phyloP scores from a whole-genome alignment of 2,113 vertebrate species.

The Anseranas semipalmata region DNA sequence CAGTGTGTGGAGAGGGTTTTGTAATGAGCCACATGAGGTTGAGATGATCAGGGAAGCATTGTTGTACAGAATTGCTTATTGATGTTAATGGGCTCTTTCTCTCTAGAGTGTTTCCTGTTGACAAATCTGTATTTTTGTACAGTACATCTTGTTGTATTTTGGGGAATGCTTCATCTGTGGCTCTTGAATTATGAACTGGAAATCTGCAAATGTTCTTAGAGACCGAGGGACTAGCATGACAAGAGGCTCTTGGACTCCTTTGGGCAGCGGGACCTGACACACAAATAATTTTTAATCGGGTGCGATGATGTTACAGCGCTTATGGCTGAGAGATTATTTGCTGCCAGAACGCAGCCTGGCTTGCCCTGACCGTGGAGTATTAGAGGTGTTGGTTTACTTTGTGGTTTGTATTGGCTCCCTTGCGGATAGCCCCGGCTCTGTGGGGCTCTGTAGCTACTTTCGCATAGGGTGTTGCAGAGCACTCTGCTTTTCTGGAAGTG shows the following conservation, averaged over 20 bases:
- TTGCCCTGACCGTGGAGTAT: neutral
- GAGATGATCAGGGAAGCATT: neutral
- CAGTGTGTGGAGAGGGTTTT: neutral
- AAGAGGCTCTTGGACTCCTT: neutral
- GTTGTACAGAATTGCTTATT: neutral
- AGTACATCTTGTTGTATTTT: neutral
- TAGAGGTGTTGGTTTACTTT: neutral
- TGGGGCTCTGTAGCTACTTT: neutral
- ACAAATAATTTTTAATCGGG: neutral
- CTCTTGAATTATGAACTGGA: conserved; percentile 22
- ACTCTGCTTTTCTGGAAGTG: neutral
- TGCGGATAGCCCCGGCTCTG: neutral
- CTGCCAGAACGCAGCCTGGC: neutral
- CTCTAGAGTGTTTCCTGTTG: neutral
- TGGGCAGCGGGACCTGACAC: neutral
- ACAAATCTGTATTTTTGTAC: neutral
- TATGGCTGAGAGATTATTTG: neutral
- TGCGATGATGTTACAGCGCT: neutral
- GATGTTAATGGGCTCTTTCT: neutral
- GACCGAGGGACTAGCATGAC: neutral
- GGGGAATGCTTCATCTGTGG: neutral
- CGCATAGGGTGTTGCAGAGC: neutral
- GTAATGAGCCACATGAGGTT: neutral
- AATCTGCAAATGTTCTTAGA: neutral
- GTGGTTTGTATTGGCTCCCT: neutral